A percentile compares a stretch with the other conserved stretches of the same genome.
Conservation (phyloP, 2,888 invertebrate species). For the Cecidostiba fungosa region DNA sequence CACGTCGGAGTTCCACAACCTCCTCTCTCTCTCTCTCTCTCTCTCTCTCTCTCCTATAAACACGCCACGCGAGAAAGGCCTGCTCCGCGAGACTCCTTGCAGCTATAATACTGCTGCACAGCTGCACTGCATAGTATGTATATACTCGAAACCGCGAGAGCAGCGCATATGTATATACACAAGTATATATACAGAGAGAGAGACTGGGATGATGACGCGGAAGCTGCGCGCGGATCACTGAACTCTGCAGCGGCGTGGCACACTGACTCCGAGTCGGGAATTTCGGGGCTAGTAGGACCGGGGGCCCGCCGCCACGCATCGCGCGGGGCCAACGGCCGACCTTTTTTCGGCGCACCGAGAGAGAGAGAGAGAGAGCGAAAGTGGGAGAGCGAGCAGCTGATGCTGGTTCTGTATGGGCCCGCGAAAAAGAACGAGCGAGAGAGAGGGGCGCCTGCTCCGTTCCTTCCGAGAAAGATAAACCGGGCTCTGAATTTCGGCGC, state of each 20-base stretch:
- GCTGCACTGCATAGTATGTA: conserved; percentile 5
- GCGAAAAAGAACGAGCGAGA: conserved; percentile 6
- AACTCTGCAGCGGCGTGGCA: conserved; percentile 47
- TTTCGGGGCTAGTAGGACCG: conserved; percentile 61
- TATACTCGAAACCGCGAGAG: background rate
- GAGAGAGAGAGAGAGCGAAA: conserved; percentile 58
- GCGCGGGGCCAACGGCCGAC: conserved; percentile 59
- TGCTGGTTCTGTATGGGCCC: conserved; percentile 13
- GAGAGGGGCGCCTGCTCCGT: conserved; percentile 15
- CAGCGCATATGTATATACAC: background rate
- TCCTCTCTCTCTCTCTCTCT: conserved; percentile 51
- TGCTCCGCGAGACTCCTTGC: conserved; percentile 7
- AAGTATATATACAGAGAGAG: background rate
- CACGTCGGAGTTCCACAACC: conserved; percentile 63
- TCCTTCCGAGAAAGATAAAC: conserved; percentile 16
- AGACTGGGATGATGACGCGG: conserved; percentile 32
- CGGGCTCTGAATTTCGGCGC: conserved; percentile 33
- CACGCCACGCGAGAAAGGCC: conserved; percentile 32
- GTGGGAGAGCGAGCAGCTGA: conserved; percentile 64
- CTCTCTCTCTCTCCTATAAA: conserved; percentile 44
- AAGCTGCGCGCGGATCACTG: conserved; percentile 48
- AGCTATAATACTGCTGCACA: background rate
- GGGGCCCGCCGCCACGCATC: background rate
- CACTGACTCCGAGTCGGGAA: conserved; percentile 53
- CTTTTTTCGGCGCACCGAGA: conserved; percentile 46